A percentile compares a stretch with the other conserved stretches of the same genome.
phyloP scores from a whole-genome alignment of 2,888 invertebrate species.

The Aleiodes alternator region DNA sequence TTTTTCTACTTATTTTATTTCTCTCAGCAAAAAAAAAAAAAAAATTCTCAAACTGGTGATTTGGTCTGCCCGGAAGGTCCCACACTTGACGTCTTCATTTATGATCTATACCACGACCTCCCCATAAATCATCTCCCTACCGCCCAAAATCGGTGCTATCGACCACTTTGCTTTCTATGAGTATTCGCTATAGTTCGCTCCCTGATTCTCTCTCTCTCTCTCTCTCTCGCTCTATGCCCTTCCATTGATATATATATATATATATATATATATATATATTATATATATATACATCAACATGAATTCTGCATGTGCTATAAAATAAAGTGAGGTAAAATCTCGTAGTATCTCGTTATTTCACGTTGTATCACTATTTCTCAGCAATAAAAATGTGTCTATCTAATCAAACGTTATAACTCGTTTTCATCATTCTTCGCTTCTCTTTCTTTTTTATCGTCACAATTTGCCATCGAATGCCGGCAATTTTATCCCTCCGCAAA shows the following conservation, averaged over 20 bases:
- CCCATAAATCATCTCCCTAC: conserved; percentile 42
- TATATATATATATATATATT: no score
- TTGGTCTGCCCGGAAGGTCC: conserved; percentile 41
- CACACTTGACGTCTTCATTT: conserved; percentile 56
- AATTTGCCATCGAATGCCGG: background rate
- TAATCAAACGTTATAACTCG: conserved; percentile 59
- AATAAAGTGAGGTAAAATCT: background rate
- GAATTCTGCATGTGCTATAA: background rate
- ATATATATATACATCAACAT: background rate
- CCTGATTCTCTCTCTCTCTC: background rate
- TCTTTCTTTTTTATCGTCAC: conserved; percentile 57
- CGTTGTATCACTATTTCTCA: conserved; percentile 55
- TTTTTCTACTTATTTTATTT: background rate
- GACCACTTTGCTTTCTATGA: conserved; percentile 17
- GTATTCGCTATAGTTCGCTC: background rate
- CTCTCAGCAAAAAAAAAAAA: background rate
- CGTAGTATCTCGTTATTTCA: background rate
- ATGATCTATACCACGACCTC: conserved; percentile 48
- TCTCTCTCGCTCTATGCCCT: no score
- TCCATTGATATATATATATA: no score
- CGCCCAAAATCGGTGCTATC: conserved; percentile 25
- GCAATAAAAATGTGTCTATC: conserved; percentile 65
- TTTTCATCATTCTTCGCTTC: conserved; percentile 12
- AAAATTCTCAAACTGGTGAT: conserved; percentile 21
- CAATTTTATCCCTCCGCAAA: no score